Conservation (phyloP, 2,888 invertebrate species). For the Itoplectis maculator region DNA sequence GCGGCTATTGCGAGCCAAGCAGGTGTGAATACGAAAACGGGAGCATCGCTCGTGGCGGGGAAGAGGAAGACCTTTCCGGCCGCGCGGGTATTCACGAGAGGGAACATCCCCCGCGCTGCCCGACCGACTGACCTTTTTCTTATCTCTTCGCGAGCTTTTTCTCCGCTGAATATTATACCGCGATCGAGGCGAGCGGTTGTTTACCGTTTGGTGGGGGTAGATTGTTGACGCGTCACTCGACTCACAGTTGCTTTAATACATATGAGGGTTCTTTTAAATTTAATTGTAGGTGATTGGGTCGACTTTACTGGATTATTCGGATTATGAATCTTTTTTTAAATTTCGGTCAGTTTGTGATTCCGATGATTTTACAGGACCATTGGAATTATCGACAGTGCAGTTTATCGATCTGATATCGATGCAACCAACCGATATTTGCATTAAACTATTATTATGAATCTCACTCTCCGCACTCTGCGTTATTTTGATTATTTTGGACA, state of each 20-base stretch:
- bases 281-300: no score
- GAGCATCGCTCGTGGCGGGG: slow-evolving; percentile 19
- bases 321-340: no score
- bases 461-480: no score
- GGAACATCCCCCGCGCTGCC: neutral
- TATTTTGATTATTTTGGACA: neutral
- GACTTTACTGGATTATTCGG: no score
- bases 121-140: slow-evolving; percentile 11
- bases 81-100: slow-evolving; percentile 6
- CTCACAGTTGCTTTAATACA: neutral
- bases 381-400: no score
- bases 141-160: neutral
- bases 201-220: neutral
- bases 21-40: slow-evolving; percentile 41
- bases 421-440: no score
- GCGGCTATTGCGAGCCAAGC: slow-evolving; percentile 20
- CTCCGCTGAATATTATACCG: neutral
- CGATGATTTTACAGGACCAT: no score
- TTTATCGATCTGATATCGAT: no score
- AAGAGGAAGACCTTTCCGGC: slow-evolving; percentile 24
- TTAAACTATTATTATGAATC: no score
- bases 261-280: no score
- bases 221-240: neutral
- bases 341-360: no score
- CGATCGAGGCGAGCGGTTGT: neutral